Evolutionary conservation across 2,888 invertebrate species (phyloP).

Genomic region (Sisyra nigra): DNA sequence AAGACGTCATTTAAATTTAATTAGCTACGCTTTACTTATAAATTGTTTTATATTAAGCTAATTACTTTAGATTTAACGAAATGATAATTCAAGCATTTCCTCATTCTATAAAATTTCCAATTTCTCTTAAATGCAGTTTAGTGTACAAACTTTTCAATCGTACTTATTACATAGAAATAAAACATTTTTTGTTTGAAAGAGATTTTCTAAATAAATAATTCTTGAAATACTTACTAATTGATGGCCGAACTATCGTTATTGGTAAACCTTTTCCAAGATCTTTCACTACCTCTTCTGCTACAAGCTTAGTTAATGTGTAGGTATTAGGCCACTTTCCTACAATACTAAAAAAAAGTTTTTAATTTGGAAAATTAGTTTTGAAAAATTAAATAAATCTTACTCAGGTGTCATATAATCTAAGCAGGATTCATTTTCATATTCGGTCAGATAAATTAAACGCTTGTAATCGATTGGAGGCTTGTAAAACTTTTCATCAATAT

Average conservation of each 20-base stretch:
- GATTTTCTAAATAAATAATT: slow-evolving; percentile 4
- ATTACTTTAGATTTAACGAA: too few relatives aligned
- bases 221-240: slow-evolving; percentile 45
- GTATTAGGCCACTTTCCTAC: slow-evolving; percentile 70
- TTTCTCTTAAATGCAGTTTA: too few relatives aligned
- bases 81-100: too few relatives aligned
- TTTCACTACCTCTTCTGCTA: slow-evolving; percentile 63
- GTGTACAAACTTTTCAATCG: too few relatives aligned
- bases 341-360: slow-evolving; percentile 29
- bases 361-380: neutral
- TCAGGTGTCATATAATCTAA: slow-evolving; percentile 35
- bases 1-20: too few relatives aligned
- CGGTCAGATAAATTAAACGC: slow-evolving; percentile 32
- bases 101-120: too few relatives aligned
- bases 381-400: slow-evolving; percentile 26
- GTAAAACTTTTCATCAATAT: slow-evolving; percentile 38
- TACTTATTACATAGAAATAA: too few relatives aligned
- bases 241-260: slow-evolving; percentile 67
- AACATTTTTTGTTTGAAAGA: too few relatives aligned
- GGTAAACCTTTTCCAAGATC: slow-evolving; percentile 55
- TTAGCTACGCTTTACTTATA: too few relatives aligned
- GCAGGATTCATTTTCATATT: slow-evolving; percentile 32
- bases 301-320: slow-evolving; percentile 80
- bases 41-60: too few relatives aligned
- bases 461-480: slow-evolving; percentile 32